Conservation (phyloP, 2,113 vertebrate genomes). For the Myiozetetes cayanensis region DNA sequence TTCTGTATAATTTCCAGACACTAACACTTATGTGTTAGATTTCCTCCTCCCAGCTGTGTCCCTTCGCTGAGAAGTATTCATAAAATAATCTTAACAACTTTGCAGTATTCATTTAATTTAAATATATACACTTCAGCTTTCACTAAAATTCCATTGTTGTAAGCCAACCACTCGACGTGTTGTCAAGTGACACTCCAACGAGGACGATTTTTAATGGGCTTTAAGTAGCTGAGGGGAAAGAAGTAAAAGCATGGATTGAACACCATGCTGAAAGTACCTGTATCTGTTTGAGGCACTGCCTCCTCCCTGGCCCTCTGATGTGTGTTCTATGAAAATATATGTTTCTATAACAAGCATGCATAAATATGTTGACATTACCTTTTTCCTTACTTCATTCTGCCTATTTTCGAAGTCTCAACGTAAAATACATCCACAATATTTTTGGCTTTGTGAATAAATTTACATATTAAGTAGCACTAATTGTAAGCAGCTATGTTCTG, state of each 20-base stretch:
- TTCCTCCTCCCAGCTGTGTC: slow-evolving; percentile 1
- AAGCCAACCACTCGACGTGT: slow-evolving; percentile 1
- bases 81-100: background rate
- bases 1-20: slow-evolving; percentile 16
- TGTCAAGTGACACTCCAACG: background rate
- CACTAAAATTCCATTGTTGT: background rate
- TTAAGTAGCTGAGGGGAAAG: background rate
- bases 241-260: background rate
- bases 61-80: background rate
- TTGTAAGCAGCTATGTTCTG: background rate
- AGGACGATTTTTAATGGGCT: background rate
- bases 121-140: slow-evolving; percentile 3
- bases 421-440: background rate
- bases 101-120: slow-evolving; percentile 6
- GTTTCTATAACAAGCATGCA: background rate
- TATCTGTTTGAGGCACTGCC: background rate
- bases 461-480: background rate
- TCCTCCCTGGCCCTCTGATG: background rate
- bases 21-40: background rate
- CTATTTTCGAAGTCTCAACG: background rate
- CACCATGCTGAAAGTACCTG: background rate
- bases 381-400: background rate
- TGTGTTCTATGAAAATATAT: background rate
- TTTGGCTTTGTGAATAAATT: background rate
- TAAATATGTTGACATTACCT: background rate